Base-by-base conservation (phyloP, 2,797 vertebrate species). In the Channa striata region DNA sequence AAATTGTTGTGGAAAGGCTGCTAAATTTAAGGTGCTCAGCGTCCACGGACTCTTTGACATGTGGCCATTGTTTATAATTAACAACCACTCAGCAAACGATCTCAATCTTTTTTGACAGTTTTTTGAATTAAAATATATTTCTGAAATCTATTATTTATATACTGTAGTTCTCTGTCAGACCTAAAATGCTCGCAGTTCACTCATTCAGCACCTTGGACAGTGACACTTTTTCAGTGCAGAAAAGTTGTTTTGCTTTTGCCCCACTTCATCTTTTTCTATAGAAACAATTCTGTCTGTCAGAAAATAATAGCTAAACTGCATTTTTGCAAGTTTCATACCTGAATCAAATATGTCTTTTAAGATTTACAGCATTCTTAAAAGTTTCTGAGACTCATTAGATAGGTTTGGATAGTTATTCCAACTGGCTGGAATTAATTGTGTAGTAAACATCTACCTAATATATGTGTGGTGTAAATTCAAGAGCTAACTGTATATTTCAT, bases 181-280 rank as follows among this genome's bases (percentile, higher is more conserved):
- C 21, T 14, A 49, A 23, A 47, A n/a, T 14, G 12, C 36, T 42
- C 11, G 46, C 59, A 17, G 19, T 17, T 23, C 34, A 17, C 12
- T 40, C 50, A 8, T 82, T 84, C 84, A 89, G 84, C 59, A 89
- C 83, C 87, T 72, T 85, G 83, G 87, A 87, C 70, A 89, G 84
- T 5, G 68, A 52, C 60, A 2, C 12, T 11, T 37, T 36, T 67
- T 12, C 39, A 13, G 4, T 36, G 30, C 40, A 54, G 43, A 71
- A 21, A 44, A 30, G 42, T 2, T 1, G 4, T 36, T 49, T 36
- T n/a, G 25, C 17, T 2, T 30, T 6, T 13, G 8, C 12, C n/a
- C 30, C 0, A 9, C 30, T 33, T n/a, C 14, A 3, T 40, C 2
- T 6, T 39, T 48, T 58, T 48, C 11, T 37, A 25, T n/a, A n/a